Percentiles rank a stretch among this genome's conserved stretches.
phyloP scores from a whole-genome alignment of 2,797 vertebrate genomes.

The Bufotes viridis region DNA sequence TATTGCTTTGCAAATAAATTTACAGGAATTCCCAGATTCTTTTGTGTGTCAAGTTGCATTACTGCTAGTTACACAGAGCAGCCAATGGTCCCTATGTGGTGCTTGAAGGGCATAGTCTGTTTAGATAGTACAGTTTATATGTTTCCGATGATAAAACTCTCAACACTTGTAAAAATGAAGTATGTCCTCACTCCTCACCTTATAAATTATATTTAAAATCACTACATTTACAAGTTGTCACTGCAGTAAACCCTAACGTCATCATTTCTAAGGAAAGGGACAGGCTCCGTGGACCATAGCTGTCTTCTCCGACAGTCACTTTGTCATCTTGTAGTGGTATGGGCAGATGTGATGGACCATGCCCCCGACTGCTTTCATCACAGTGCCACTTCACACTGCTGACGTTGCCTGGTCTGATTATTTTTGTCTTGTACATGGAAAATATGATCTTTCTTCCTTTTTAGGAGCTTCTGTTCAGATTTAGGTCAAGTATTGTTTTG shows the following conservation, averaged over 20 bases:
- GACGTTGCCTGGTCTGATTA: constrained; percentile 13
- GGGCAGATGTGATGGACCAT: constrained; percentile 35
- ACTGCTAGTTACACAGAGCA: neutral
- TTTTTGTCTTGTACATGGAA: constrained; percentile 19
- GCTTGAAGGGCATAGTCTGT: neutral
- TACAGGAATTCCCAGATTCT: too few species aligned
- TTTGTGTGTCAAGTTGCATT: too few species aligned
- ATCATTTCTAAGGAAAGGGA: constrained; percentile 27
- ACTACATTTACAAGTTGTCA: constrained; percentile 26
- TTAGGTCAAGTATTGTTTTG: constrained; percentile 39
- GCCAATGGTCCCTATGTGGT: neutral
- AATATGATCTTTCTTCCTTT: constrained; percentile 1
- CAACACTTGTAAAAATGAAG: neutral
- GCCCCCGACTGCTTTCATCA: constrained; percentile 6
- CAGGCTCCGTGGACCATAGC: constrained; percentile 49
- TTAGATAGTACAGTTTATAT: neutral
- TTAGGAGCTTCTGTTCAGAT: constrained; percentile 23
- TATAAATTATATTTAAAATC: constrained; percentile 3
- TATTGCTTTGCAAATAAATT: too few species aligned
- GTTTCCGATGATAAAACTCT: neutral
- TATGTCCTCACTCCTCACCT: neutral
- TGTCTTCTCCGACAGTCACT: constrained; percentile 21
- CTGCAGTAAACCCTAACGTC: constrained; percentile 13
- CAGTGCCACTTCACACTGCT: neutral
- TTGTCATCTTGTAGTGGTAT: constrained; percentile 27